These are phyloP conservation scores for Desmodus rotundus DNA, from an alignment of 2,113 vertebrate genomes.

Conservation along the genomic window DNA sequence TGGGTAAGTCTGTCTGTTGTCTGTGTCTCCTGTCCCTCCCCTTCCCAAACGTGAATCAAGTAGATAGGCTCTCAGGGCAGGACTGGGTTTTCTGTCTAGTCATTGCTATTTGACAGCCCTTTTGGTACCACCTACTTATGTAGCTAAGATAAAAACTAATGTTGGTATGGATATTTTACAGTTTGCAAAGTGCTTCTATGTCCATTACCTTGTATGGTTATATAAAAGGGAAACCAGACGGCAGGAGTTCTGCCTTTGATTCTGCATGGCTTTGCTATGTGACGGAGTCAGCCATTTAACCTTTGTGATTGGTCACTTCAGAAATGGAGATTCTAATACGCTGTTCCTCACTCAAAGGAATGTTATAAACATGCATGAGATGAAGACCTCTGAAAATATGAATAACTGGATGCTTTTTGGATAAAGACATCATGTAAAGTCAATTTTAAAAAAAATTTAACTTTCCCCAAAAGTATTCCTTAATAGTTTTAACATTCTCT, in stretches of 20 bases:
- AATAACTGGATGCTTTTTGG: not conserved
- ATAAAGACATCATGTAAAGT: not conserved
- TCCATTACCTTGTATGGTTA: not conserved
- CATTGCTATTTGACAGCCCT: not conserved
- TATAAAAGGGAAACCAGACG: not conserved
- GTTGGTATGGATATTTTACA: not conserved
- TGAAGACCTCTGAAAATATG: not conserved
- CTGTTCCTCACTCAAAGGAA: not conserved
- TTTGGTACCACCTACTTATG: not conserved
- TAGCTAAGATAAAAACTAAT: not conserved
- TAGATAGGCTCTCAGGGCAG: not conserved
- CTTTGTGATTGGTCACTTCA: not conserved
- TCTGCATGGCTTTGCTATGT: not conserved
- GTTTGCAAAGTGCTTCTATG: not conserved
- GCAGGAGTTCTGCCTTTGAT: not conserved
- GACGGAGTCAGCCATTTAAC: not conserved
- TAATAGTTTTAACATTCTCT: not conserved
- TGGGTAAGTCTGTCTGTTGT: conserved; percentile 65
- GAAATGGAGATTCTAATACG: not conserved
- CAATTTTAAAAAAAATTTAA: not conserved
- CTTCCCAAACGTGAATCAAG: not conserved
- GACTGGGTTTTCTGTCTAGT: not conserved
- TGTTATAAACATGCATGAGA: not conserved
- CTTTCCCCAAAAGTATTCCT: not conserved
- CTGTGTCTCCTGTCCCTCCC: not conserved